These are phyloP conservation scores for Oreotrochilus melanogaster DNA, from an alignment of 2,113 vertebrate species.

Conservation along the genomic window DNA sequence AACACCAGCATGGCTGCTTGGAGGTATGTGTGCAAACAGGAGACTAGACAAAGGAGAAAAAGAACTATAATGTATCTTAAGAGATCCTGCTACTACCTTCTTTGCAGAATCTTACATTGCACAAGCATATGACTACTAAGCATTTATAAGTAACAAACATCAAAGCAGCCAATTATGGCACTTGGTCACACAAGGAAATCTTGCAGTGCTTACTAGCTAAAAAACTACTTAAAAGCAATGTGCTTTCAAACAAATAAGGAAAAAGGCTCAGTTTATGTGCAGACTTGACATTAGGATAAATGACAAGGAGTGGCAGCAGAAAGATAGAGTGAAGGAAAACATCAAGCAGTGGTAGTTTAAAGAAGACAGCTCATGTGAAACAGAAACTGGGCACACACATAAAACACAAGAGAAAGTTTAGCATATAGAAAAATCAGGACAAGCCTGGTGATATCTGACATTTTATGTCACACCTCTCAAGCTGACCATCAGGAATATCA, in stretches of 20 bases:
- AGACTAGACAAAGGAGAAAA: neutral
- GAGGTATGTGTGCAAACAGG: neutral
- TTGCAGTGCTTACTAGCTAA: neutral
- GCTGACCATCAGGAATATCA: neutral
- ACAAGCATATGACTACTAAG: neutral
- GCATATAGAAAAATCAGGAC: neutral
- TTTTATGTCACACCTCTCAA: slow-evolving; percentile 42
- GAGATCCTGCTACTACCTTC: neutral
- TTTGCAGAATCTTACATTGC: neutral
- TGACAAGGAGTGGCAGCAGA: neutral
- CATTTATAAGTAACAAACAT: neutral
- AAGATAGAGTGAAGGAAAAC: neutral
- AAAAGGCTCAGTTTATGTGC: neutral
- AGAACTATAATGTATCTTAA: neutral
- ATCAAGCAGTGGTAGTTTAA: neutral
- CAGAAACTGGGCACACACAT: neutral
- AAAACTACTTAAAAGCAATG: neutral
- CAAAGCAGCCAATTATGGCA: neutral
- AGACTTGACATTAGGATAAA: neutral
- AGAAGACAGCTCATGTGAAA: neutral
- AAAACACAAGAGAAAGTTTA: neutral
- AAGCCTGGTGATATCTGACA: neutral
- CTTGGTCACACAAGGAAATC: neutral
- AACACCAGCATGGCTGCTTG: neutral
- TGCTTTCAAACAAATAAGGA: neutral